A percentile compares a stretch with the other conserved stretches of the same genome.
Conservation (phyloP, 1,140 invertebrate genomes). For the Popillia japonica region DNA sequence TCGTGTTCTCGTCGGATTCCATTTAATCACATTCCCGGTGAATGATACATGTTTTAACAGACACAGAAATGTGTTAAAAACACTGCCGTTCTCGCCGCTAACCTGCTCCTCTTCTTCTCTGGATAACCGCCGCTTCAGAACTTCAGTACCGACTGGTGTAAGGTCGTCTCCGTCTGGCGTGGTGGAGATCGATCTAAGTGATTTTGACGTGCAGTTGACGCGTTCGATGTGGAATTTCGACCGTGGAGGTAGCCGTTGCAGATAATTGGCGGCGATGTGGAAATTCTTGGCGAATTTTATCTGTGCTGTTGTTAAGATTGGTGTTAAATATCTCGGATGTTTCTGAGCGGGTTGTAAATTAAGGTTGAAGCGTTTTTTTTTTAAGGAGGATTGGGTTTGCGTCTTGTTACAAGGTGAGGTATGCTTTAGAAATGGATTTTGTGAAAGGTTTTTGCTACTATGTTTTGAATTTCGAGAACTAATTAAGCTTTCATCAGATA, state of each 20-base stretch:
- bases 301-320: no score
- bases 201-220: conserved; percentile 4
- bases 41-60: conserved; percentile 45
- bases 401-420: no score
- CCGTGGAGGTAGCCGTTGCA: not conserved
- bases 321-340: no score
- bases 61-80: conserved; percentile 49
- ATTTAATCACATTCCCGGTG: conserved; percentile 49
- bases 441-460: no score
- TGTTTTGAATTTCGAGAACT: no score
- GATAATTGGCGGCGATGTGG: not conserved
- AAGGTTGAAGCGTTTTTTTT: no score
- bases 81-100: not conserved
- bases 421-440: no score
- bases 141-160: not conserved
- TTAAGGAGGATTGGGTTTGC: no score
- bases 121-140: not conserved
- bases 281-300: not conserved
- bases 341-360: no score
- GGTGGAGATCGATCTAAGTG: no score
- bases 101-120: not conserved
- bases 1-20: conserved; percentile 43
- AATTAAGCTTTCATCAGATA: no score
- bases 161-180: not conserved
- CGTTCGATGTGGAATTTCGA: not conserved